These are phyloP conservation scores for Clitarchus hookeri DNA, from an alignment of 2,888 invertebrate genomes.

Conservation along the genomic window DNA sequence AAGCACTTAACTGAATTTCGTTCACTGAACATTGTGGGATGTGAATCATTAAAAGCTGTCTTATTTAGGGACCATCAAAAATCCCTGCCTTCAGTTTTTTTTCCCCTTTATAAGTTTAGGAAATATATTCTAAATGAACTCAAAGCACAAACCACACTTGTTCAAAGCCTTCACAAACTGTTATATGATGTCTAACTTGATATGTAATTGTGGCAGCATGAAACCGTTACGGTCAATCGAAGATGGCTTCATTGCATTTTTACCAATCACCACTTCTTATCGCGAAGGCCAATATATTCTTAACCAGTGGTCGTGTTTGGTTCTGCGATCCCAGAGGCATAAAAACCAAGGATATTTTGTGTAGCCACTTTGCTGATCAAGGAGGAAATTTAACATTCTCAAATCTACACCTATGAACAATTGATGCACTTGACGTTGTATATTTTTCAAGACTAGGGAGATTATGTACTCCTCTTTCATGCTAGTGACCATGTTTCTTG, in stretches of 20 bases:
- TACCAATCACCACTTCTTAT: neutral
- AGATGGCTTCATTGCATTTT: neutral
- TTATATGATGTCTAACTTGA: neutral
- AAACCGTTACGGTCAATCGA: neutral
- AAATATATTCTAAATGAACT: neutral
- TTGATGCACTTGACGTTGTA: neutral
- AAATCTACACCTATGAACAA: neutral
- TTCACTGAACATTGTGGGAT: neutral
- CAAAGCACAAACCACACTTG: slow-evolving; percentile 1
- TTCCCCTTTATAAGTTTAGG: neutral
- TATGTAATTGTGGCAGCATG: neutral
- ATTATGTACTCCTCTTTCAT: slow-evolving; percentile 23
- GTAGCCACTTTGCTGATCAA: neutral
- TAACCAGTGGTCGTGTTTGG: neutral
- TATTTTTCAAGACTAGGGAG: neutral
- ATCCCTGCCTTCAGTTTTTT: slow-evolving; percentile 1
- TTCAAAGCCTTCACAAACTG: slow-evolving; percentile 21
- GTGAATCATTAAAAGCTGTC: neutral
- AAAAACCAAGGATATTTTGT: neutral
- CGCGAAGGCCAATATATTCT: neutral
- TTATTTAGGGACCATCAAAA: slow-evolving; percentile 7
- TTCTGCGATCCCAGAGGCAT: neutral
- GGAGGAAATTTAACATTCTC: neutral
- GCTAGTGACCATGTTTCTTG: slow-evolving; percentile 31
- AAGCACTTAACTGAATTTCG: neutral